Evolutionary conservation across 2,113 vertebrate genomes (phyloP).

Genomic region (Anguilla rostrata): DNA sequence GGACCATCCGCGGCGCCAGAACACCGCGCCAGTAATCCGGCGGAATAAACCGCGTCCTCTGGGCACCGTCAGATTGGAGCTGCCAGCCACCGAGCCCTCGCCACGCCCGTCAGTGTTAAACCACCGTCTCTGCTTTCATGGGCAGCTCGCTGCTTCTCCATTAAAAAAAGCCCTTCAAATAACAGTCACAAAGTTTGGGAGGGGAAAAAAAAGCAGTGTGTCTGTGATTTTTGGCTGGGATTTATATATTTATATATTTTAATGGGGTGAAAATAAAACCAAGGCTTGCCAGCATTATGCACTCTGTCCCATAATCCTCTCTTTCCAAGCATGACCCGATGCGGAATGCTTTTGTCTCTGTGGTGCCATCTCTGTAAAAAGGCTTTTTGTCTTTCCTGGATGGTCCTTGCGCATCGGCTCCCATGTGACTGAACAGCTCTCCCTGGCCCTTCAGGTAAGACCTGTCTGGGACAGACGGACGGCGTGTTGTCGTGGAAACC

Average conservation of each 20-base stretch:
- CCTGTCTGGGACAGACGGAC: slow-evolving; percentile 37
- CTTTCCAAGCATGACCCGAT: not conserved
- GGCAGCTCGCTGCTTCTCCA: not conserved
- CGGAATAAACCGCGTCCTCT: slow-evolving; percentile 15
- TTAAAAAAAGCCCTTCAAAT: slow-evolving; percentile 6
- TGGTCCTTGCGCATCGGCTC: not conserved
- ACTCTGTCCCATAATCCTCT: not conserved
- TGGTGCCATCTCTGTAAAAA: not conserved
- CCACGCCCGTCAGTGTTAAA: not conserved
- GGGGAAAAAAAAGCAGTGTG: not conserved
- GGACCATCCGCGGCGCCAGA: slow-evolving; percentile 13
- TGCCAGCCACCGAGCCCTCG: not conserved
- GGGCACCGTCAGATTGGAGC: not conserved
- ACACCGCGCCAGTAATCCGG: slow-evolving; percentile 12
- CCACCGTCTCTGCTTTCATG: not conserved
- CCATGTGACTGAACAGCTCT: not conserved
- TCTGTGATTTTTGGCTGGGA: not conserved
- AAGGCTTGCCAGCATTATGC: not conserved
- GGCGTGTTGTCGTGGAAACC: slow-evolving; percentile 25
- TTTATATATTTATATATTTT: not conserved
- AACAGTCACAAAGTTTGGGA: not conserved
- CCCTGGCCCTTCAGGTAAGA: slow-evolving; percentile 27
- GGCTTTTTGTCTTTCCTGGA: not conserved
- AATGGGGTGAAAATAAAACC: not conserved
- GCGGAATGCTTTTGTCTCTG: not conserved